A percentile compares a stretch with the other conserved stretches of the same genome.
Conservation (phyloP, 2,113 vertebrate genomes). For the Rhea americana region DNA sequence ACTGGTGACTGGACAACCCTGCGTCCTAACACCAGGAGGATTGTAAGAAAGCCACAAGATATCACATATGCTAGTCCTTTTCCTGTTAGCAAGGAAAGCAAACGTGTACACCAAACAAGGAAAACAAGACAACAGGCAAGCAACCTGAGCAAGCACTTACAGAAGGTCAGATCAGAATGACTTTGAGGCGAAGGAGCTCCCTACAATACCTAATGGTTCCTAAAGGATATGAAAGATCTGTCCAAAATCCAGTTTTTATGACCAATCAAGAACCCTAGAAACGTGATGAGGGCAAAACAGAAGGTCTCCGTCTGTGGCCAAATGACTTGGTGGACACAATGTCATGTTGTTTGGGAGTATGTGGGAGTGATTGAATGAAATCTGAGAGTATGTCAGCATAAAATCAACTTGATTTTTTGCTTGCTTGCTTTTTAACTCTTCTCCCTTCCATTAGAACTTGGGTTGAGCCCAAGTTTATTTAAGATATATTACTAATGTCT, state of each 20-base stretch:
- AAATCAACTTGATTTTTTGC: not conserved
- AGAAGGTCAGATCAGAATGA: not conserved
- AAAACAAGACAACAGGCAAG: too few relatives aligned
- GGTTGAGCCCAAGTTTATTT: not conserved
- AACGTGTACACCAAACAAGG: not conserved
- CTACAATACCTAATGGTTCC: not conserved
- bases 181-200: not conserved
- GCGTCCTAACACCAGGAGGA: not conserved
- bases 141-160: accelerated
- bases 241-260: not conserved
- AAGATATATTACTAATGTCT: not conserved
- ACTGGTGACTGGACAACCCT: not conserved
- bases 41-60: not conserved
- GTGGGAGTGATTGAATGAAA: not conserved
- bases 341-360: not conserved
- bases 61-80: accelerated
- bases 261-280: not conserved
- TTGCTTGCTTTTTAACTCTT: not conserved
- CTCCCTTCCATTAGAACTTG: not conserved
- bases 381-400: not conserved
- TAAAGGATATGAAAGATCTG: not conserved
- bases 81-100: not conserved
- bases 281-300: not conserved
- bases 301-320: not conserved
- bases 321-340: not conserved